phyloP scores from a whole-genome alignment of 2,113 vertebrate species.

The Labeo catla region DNA sequence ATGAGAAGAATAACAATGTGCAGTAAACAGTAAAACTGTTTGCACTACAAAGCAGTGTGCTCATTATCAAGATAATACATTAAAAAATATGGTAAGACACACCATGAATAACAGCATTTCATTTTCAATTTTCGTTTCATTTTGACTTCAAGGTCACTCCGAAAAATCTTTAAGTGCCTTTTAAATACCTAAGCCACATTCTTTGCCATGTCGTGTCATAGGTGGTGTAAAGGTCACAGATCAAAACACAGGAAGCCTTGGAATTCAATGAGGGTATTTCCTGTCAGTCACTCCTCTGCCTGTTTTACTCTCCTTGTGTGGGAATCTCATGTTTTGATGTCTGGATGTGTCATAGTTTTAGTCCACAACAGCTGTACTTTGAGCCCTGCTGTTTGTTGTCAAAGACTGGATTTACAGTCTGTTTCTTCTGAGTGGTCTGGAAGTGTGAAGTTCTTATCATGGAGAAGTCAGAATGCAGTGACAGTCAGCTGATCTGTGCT shows the following conservation, averaged over 20 bases:
- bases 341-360: conserved; percentile 55
- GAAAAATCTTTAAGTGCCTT: too few species aligned
- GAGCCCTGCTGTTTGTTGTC: conserved; percentile 13
- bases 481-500: conserved; percentile 39
- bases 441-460: not conserved
- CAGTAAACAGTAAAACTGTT: too few species aligned
- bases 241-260: conserved; percentile 34
- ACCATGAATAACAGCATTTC: not conserved
- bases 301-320: conserved; percentile 1
- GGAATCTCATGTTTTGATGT: conserved; percentile 11
- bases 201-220: conserved; percentile 4
- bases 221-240: conserved; percentile 6
- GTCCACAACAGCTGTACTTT: conserved; percentile 52
- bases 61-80: too few species aligned
- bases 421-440: conserved; percentile 27
- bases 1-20: too few species aligned
- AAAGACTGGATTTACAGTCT: conserved; percentile 59
- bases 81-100: not conserved
- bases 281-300: not conserved
- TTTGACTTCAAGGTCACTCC: not conserved
- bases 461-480: conserved; percentile 17
- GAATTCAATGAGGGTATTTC: conserved; percentile 38
- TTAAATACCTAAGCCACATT: conserved; percentile 27
- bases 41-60: too few species aligned
- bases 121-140: not conserved